Evolutionary conservation across 2,888 invertebrate genomes (phyloP).

Genomic region (Poecilobothrus nobilitatus): DNA sequence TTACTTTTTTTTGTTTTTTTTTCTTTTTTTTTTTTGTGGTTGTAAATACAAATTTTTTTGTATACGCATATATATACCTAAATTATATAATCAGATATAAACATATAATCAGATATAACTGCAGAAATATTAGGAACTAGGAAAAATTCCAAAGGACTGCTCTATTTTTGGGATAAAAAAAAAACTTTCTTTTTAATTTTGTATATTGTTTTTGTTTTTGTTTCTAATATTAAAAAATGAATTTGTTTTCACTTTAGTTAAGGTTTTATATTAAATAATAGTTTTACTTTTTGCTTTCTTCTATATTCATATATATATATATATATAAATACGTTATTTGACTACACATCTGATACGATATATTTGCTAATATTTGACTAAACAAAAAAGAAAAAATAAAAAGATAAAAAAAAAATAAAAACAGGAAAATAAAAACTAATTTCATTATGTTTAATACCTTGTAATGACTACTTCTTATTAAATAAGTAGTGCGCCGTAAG

Average conservation of each 20-base stretch:
- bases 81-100: no score
- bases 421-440: not conserved
- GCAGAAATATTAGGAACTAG: not conserved
- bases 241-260: no score
- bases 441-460: slow-evolving; percentile 1
- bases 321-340: not conserved
- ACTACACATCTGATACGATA: not conserved
- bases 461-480: not conserved
- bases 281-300: no score
- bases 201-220: no score
- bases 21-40: not conserved
- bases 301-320: no score
- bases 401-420: not conserved
- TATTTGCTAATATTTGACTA: not conserved
- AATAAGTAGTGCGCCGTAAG: not conserved
- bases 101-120: no score
- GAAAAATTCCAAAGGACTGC: not conserved
- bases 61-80: no score
- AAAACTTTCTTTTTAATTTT: no score
- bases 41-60: no score
- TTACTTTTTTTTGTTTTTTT: not conserved
- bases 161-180: not conserved
- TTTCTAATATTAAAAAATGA: no score
- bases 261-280: no score
- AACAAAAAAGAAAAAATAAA: not conserved